Conservation (phyloP, 1,140 invertebrate species). For the Hirudo medicinalis region DNA sequence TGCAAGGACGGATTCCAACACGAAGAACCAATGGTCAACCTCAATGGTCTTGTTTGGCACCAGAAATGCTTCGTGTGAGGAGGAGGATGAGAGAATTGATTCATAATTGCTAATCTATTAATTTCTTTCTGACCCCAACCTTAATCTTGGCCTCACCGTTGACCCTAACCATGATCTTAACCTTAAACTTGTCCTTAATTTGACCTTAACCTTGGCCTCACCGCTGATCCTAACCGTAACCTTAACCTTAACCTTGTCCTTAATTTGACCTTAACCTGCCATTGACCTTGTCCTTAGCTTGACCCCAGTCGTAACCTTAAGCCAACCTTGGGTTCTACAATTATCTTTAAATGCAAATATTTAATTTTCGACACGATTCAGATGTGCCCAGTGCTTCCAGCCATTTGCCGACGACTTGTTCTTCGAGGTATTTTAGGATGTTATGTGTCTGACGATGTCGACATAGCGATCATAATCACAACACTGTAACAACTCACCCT, state of each 20-base stretch:
- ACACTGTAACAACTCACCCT: too few species aligned
- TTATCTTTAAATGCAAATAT: too few species aligned
- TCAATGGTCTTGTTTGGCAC: conserved; percentile 94
- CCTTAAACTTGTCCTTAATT: too few species aligned
- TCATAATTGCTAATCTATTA: conserved; percentile 37
- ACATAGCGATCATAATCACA: too few species aligned
- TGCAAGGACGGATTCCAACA: conserved; percentile 84
- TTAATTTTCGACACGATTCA: conserved; percentile 43
- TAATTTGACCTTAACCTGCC: too few species aligned
- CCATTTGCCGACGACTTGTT: conserved; percentile 93
- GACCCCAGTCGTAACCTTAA: too few species aligned
- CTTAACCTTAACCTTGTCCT: not conserved
- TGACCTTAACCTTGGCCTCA: not conserved
- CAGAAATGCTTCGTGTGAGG: conserved; percentile 91
- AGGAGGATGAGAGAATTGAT: not conserved
- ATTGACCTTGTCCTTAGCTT: too few species aligned
- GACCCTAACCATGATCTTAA: not conserved
- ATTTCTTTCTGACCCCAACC: too few species aligned
- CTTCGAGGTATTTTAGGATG: conserved; percentile 59
- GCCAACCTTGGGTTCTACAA: not conserved
- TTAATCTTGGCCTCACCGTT: not conserved
- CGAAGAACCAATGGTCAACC: conserved; percentile 95
- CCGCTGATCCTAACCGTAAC: not conserved
- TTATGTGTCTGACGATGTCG: too few species aligned
- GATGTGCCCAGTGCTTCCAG: conserved; percentile 94